Conservation (phyloP, 2,888 invertebrate genomes). For the Opisthograptis luteolata region DNA sequence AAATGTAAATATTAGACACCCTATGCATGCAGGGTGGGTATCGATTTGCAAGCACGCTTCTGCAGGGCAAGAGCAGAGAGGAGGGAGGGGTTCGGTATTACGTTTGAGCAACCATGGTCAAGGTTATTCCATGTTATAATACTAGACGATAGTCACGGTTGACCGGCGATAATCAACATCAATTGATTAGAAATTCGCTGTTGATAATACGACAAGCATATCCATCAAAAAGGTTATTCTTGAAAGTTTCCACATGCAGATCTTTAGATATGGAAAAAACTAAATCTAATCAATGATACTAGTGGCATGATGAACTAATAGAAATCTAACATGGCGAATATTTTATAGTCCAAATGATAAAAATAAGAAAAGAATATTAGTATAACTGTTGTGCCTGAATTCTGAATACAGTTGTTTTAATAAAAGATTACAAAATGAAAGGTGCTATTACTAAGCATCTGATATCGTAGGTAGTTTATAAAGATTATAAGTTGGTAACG, state of each 20-base stretch:
- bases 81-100: constrained; percentile 49
- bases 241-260: constrained; percentile 1
- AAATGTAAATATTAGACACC: constrained; percentile 14
- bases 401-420: not conserved
- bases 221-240: not conserved
- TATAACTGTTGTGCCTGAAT: too few species aligned
- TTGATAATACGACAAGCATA: constrained; percentile 7
- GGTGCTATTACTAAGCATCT: not conserved
- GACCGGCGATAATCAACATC: constrained; percentile 52
- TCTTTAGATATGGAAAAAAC: not conserved
- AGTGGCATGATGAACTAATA: not conserved
- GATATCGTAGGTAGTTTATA: too few species aligned
- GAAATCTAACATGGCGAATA: not conserved
- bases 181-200: constrained; percentile 33
- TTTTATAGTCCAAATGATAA: not conserved
- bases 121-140: constrained; percentile 67
- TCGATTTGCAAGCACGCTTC: constrained; percentile 57
- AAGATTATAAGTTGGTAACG: constrained; percentile 44
- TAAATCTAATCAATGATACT: not conserved
- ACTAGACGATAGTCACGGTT: constrained; percentile 53
- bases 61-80: constrained; percentile 44
- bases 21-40: constrained; percentile 42
- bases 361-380: not conserved
- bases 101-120: constrained; percentile 68
- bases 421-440: constrained; percentile 5